Conservation (phyloP, 1,140 invertebrate species). For the Euura lappo region DNA sequence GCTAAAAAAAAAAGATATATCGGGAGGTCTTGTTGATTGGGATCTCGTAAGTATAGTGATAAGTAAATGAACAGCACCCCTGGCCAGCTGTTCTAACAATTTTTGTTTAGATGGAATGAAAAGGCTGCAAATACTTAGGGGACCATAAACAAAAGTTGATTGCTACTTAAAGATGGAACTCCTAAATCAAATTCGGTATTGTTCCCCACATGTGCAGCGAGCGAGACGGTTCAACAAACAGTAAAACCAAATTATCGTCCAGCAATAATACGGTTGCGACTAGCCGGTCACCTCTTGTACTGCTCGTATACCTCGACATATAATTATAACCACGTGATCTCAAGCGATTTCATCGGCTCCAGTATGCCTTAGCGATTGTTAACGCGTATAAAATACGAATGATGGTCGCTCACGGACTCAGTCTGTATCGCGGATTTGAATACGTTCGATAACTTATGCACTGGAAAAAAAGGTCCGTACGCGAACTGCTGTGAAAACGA, state of each 20-base stretch:
- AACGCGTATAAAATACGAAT: slow-evolving; percentile 27
- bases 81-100: too few species aligned
- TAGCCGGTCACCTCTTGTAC: background rate
- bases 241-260: slow-evolving; percentile 36
- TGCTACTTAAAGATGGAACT: background rate
- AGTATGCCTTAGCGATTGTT: slow-evolving; percentile 20
- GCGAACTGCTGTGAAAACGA: background rate
- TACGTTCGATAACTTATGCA: slow-evolving; percentile 21
- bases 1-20: too few species aligned
- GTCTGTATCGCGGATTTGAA: background rate
- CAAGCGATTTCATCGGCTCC: slow-evolving; percentile 21
- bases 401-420: background rate
- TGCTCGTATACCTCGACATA: background rate
- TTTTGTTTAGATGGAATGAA: too few species aligned
- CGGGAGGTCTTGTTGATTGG: too few species aligned
- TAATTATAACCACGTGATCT: slow-evolving; percentile 17
- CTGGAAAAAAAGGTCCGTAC: slow-evolving; percentile 8
- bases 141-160: too few species aligned
- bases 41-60: too few species aligned
- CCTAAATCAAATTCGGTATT: background rate
- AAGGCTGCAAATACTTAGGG: too few species aligned
- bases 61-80: too few species aligned
- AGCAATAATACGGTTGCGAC: slow-evolving; percentile 27
- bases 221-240: slow-evolving; percentile 16
- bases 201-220: background rate